Conservation (phyloP, 2,113 vertebrate species). For the Chloropsis cyanopogon region DNA sequence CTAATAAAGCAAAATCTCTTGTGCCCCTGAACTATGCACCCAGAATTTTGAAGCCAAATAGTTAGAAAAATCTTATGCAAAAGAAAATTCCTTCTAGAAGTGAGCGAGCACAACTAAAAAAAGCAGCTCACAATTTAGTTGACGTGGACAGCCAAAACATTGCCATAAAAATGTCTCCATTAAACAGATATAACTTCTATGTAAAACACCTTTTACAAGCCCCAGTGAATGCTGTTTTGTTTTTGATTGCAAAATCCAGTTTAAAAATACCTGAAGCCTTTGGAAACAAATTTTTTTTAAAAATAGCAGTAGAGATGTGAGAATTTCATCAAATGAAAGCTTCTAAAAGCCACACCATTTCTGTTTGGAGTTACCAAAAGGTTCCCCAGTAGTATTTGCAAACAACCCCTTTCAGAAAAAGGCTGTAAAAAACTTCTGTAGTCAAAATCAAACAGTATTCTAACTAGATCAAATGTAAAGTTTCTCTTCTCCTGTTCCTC, state of each 20-base stretch:
- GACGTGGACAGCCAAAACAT: background rate
- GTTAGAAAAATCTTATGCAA: background rate
- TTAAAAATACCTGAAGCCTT: background rate
- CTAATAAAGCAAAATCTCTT: background rate
- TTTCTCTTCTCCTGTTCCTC: background rate
- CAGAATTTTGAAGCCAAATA: background rate
- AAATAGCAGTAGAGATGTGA: background rate
- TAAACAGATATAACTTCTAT: slow-evolving; percentile 6
- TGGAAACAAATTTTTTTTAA: background rate
- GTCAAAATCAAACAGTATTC: background rate
- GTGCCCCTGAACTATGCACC: background rate
- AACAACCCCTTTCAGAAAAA: background rate
- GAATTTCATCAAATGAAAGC: background rate
- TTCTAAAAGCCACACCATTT: background rate
- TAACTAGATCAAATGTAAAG: background rate
- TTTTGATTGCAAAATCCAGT: background rate
- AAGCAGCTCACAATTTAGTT: background rate
- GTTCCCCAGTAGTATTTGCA: background rate
- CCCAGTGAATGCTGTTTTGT: background rate
- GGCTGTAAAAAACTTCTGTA: background rate
- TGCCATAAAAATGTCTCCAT: slow-evolving; percentile 24
- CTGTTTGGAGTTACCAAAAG: background rate
- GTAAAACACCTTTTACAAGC: background rate
- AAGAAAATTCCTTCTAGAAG: slow-evolving; percentile 17
- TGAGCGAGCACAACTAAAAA: background rate